Base-by-base conservation (phyloP, 2,797 vertebrate genomes). In the Acestrorhynchus altus region DNA sequence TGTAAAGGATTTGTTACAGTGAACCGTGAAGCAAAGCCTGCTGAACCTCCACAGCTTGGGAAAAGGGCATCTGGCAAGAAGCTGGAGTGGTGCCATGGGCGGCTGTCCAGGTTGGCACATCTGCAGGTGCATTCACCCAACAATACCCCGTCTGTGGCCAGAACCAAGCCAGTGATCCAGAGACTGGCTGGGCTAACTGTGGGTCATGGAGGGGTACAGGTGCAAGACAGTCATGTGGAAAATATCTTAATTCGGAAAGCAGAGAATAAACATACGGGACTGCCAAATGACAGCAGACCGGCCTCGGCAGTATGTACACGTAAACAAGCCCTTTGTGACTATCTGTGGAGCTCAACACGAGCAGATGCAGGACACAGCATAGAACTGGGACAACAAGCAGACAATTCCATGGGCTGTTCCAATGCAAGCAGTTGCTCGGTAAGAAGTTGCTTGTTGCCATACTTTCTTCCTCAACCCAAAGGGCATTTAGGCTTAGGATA, bases 61-160 rank as follows among this genome's bases (percentile, higher is more conserved):
- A 76, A 78, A 80, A 44, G 59, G 60, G 28, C 72, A 52, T 63
- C 47, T 72, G 47, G 44, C 52, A 40, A 81, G 15, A 68, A 69
- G 35, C 51, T 77, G 7, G 56, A 81, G 57, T 63, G 44, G 60
- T 69, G 69, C 60, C 74, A 65, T 0, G 28, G 51, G 39, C 51
- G 8, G 11, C 24, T 65, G 28, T 60, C 56, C 20, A 76, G 46
- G 20, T 49, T 61, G 40, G 24, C 65, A 51, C 47, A 42, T 64
- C 52, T 75, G 26, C 49, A 16, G 22, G 52, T 35, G 35, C 49
- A 56, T 42, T 39, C 70, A 26, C 46, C 68, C 28, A n/a, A 57
- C 42, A 73, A 61, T 8, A 46, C 18, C 46, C 68, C 42, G 16
- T 51, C 46, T 47, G 39, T 44, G 40, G 63, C 28, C 66, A 74